Conservation (phyloP, 2,888 invertebrate species). For the Ophraella communa region DNA sequence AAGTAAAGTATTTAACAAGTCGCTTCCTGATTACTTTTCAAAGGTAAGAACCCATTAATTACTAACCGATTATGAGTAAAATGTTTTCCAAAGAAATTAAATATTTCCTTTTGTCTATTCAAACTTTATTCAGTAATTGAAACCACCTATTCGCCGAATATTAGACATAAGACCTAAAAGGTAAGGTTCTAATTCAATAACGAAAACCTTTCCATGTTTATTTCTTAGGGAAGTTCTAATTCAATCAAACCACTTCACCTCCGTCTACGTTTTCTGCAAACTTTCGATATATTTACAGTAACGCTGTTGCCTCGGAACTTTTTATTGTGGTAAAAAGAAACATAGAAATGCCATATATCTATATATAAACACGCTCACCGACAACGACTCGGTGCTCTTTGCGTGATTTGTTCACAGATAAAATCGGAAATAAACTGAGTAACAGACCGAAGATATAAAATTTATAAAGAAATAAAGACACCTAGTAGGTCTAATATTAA, state of each 20-base stretch:
- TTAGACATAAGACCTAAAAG: conserved; percentile 1
- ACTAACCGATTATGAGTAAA: no score
- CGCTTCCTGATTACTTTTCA: no score
- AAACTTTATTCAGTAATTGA: background rate
- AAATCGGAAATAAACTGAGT: conserved; percentile 5
- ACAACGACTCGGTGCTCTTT: conserved; percentile 21
- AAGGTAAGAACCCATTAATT: no score
- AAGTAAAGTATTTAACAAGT: no score
- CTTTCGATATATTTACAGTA: conserved; percentile 13
- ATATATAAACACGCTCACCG: background rate
- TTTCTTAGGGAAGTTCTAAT: conserved; percentile 13
- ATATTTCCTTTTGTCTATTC: background rate
- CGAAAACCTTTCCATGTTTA: conserved; percentile 8
- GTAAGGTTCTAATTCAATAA: conserved; percentile 13
- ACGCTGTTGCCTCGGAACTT: conserved; percentile 6
- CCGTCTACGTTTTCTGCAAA: conserved; percentile 16
- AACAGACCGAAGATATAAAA: background rate
- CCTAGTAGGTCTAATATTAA: background rate
- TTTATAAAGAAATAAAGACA: background rate
- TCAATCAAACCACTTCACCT: conserved; percentile 22
- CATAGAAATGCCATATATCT: conserved; percentile 28
- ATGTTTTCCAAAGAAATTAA: background rate
- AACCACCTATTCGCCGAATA: conserved; percentile 1
- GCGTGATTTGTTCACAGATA: conserved; percentile 21
- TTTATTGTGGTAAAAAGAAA: conserved; percentile 24